These are phyloP conservation scores for Microtus ochrogaster DNA, from an alignment of 2,113 vertebrate species.

Conservation along the genomic window DNA sequence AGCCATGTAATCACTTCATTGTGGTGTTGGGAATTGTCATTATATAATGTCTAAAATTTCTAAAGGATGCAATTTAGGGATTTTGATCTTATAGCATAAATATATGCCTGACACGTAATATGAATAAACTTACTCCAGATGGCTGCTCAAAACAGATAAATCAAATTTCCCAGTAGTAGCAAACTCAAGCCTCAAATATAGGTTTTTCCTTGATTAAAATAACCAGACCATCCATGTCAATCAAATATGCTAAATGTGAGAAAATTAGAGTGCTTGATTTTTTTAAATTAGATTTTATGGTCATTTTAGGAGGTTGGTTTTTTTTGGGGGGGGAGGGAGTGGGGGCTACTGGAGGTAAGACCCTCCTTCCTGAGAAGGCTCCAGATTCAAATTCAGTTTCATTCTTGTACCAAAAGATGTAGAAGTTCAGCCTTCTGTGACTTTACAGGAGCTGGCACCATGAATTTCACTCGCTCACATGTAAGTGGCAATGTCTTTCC, in stretches of 20 bases:
- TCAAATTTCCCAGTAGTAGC: conserved; percentile 81
- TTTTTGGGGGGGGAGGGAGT: background rate
- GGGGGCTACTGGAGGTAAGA: conserved; percentile 25
- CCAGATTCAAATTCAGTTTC: conserved; percentile 26
- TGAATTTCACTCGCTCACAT: background rate
- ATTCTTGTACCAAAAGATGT: background rate
- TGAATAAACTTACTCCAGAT: conserved; percentile 88
- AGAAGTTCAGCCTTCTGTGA: background rate
- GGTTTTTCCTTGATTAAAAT: conserved; percentile 79
- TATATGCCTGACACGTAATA: conserved; percentile 85
- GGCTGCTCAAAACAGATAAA: conserved; percentile 85
- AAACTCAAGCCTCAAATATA: conserved; percentile 83
- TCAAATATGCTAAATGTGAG: conserved; percentile 79
- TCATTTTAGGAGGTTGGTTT: conserved; percentile 34
- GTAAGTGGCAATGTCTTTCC: background rate
- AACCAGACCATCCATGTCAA: conserved; percentile 76
- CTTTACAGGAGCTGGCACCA: background rate
- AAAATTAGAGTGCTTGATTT: conserved; percentile 48
- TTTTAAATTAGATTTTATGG: conserved; percentile 61
- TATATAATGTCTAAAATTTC: conserved; percentile 83
- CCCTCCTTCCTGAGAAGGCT: background rate
- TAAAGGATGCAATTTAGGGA: conserved; percentile 84
- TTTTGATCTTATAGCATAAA: conserved; percentile 85
- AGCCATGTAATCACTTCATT: conserved; percentile 86
- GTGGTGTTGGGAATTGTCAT: conserved; percentile 86